A percentile compares a stretch with the other conserved stretches of the same genome.
phyloP scores from a whole-genome alignment of 1,140 invertebrate species.

The Drosophila suzukii region DNA sequence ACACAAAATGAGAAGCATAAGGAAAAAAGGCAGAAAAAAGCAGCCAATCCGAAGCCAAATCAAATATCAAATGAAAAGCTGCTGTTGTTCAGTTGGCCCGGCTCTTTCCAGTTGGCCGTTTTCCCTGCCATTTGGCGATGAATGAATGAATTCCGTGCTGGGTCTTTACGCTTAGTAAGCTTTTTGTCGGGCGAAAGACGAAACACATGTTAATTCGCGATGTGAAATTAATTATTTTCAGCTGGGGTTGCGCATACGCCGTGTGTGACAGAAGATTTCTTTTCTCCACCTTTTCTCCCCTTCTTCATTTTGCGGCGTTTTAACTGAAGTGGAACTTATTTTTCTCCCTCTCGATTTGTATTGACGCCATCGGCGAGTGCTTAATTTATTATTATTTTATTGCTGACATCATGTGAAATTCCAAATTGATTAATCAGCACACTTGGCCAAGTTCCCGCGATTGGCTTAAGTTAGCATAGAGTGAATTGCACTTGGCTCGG shows the following conservation, averaged over 20 bases:
- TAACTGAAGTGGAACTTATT: not conserved
- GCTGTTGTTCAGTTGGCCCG: slow-evolving; percentile 25
- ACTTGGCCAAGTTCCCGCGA: slow-evolving; percentile 12
- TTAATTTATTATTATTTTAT: slow-evolving; percentile 64
- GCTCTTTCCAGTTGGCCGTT: slow-evolving; percentile 40
- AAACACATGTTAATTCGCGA: slow-evolving; percentile 72
- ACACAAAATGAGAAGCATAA: not conserved
- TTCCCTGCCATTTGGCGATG: slow-evolving; percentile 38
- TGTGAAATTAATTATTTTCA: slow-evolving; percentile 40
- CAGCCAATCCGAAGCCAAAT: slow-evolving; percentile 16
- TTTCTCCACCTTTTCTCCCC: slow-evolving; percentile 28
- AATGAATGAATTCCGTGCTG: slow-evolving; percentile 74
- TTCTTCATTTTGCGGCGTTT: not conserved
- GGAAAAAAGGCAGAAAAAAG: slow-evolving; percentile 6
- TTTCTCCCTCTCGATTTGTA: not conserved
- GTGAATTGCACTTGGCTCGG: slow-evolving; percentile 51
- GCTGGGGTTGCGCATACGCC: slow-evolving; percentile 44
- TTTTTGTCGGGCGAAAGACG: slow-evolving; percentile 48
- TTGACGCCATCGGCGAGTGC: slow-evolving; percentile 38
- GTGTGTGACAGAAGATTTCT: slow-evolving; percentile 63
- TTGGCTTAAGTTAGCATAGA: slow-evolving; percentile 58
- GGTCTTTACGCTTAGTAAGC: slow-evolving; percentile 76
- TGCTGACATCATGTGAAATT: slow-evolving; percentile 77
- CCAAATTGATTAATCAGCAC: slow-evolving; percentile 60
- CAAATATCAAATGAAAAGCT: slow-evolving; percentile 65